These are phyloP conservation scores for Dicroscelio sp. DNA, from an alignment of 2,888 invertebrate species.

Conservation along the genomic window DNA sequence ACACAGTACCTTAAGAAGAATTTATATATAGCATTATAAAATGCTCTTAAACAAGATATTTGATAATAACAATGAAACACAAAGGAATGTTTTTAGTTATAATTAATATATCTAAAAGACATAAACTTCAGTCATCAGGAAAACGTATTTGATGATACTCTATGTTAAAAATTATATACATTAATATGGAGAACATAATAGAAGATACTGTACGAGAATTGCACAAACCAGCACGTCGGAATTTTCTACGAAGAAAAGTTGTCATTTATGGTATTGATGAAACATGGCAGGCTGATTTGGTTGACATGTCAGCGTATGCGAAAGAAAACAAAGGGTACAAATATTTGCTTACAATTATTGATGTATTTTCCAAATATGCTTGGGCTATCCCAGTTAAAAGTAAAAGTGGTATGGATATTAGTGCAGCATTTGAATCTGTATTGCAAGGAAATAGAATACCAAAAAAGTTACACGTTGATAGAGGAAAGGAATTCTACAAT, in stretches of 20 bases:
- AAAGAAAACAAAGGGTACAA: conserved; percentile 83
- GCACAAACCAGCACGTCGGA: conserved; percentile 89
- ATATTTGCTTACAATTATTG: conserved; percentile 89
- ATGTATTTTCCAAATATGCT: conserved; percentile 89
- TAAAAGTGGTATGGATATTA: conserved; percentile 83
- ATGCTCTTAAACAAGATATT: no score
- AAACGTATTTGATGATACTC: no score
- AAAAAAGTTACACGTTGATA: conserved; percentile 50
- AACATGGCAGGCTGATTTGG: conserved; percentile 17
- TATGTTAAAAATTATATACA: no score
- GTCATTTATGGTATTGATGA: neutral
- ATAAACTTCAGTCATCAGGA: no score
- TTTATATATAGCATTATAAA: no score
- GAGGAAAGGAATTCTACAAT: neutral
- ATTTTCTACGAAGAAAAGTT: no score
- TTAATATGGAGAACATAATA: conserved; percentile 64
- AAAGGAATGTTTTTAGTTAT: no score
- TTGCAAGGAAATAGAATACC: conserved; percentile 48
- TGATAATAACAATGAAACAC: no score
- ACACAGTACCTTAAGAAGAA: no score
- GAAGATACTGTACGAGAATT: conserved; percentile 89
- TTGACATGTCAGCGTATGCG: conserved; percentile 52
- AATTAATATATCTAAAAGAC: no score
- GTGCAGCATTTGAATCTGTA: conserved; percentile 78
- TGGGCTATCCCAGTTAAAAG: conserved; percentile 78